Percentiles rank a stretch among this genome's conserved stretches.
Conservation (phyloP, 2,113 vertebrate genomes). For the Platysteira castanea region DNA sequence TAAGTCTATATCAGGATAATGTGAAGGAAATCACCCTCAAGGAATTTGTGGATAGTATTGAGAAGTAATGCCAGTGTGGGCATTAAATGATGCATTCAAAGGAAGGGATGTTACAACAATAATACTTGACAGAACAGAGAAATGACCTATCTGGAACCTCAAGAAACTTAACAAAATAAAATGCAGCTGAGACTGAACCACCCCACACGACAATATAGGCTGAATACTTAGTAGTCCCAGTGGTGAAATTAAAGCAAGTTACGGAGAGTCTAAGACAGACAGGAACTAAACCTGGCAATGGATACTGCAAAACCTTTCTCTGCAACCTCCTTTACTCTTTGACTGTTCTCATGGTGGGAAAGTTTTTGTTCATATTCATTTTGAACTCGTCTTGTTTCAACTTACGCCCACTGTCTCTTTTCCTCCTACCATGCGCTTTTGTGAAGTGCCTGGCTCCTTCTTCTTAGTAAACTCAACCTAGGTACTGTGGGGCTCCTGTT, state of each 20-base stretch:
- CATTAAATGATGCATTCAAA: neutral
- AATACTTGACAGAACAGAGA: neutral
- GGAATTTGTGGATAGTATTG: neutral
- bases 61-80: neutral
- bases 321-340: neutral
- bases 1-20: neutral
- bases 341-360: neutral
- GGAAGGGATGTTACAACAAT: fast-evolving
- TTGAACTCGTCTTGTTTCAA: neutral
- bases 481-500: neutral
- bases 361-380: neutral
- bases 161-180: neutral
- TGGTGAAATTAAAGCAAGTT: neutral
- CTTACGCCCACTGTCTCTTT: neutral
- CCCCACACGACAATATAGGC: too few relatives aligned
- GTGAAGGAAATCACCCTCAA: neutral
- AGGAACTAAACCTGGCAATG: neutral
- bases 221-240: neutral
- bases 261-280: neutral
- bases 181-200: neutral
- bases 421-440: neutral
- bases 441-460: neutral
- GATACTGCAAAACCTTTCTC: neutral
- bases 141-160: neutral
- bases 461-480: neutral